Evolutionary conservation across 2,888 invertebrate species (phyloP).

Genomic region (Agrochola litura): DNA sequence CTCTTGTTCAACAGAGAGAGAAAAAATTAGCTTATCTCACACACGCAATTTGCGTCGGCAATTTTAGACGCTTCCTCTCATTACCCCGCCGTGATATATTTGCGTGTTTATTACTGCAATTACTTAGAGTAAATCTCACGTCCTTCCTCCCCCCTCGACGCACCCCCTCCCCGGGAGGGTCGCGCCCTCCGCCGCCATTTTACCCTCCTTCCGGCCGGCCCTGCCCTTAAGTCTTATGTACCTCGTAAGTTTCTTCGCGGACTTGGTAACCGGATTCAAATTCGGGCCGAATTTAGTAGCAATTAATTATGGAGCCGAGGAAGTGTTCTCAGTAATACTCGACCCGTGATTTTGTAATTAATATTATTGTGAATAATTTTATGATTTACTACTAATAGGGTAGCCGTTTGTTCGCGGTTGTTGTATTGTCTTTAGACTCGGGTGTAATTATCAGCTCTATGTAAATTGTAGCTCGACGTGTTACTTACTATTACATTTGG

Average conservation of each 20-base stretch:
- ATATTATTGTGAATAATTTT: constrained; percentile 83
- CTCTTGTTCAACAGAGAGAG: constrained; percentile 71
- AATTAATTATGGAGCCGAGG: constrained; percentile 89
- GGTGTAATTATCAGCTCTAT: constrained; percentile 49
- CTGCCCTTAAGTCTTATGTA: constrained; percentile 91
- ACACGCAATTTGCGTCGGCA: constrained; percentile 90
- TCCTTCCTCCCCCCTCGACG: constrained; percentile 87
- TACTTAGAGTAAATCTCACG: constrained; percentile 91
- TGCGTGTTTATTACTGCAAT: constrained; percentile 91
- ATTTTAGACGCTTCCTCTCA: constrained; percentile 90
- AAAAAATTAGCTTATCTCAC: constrained; percentile 90
- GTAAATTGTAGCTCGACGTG: constrained; percentile 34
- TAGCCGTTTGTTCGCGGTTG: constrained; percentile 60
- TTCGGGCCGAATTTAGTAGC: constrained; percentile 90
- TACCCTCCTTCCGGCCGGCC: constrained; percentile 89
- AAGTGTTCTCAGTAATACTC: constrained; percentile 85
- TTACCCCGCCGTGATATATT: constrained; percentile 90
- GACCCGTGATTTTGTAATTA: constrained; percentile 86
- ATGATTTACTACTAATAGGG: constrained; percentile 77
- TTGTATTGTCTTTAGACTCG: constrained; percentile 50
- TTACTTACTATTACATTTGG: constrained; percentile 25
- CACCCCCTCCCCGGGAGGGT: constrained; percentile 80
- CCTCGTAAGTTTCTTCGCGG: constrained; percentile 90
- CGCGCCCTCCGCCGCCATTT: constrained; percentile 88
- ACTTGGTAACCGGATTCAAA: constrained; percentile 90